Conservation (phyloP, 2,113 vertebrate species). For the Phoenicopterus ruber region DNA sequence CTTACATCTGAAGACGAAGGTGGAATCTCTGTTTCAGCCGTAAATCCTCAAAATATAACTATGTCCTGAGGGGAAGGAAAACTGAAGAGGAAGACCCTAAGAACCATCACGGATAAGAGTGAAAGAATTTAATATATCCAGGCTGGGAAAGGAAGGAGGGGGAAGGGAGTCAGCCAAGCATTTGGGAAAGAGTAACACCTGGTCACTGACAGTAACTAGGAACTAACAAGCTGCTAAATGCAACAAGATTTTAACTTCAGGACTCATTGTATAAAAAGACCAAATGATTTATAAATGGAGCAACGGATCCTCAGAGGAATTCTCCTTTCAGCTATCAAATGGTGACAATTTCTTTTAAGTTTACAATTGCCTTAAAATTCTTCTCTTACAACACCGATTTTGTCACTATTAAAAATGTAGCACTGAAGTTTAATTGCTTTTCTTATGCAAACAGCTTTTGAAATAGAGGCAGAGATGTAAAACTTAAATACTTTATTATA, state of each 20-base stretch:
- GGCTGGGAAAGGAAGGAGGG: not conserved
- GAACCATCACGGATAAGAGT: not conserved
- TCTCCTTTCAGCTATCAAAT: not conserved
- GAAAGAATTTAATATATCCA: slow-evolving; percentile 18
- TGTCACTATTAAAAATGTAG: slow-evolving; percentile 43
- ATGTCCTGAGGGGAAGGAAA: not conserved
- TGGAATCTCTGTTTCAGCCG: not conserved
- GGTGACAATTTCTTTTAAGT: slow-evolving; percentile 29
- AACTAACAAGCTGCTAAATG: slow-evolving; percentile 2
- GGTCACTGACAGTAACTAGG: not conserved
- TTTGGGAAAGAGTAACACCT: slow-evolving; percentile 4
- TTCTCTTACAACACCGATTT: not conserved
- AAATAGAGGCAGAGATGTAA: slow-evolving; percentile 27
- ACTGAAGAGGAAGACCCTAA: not conserved
- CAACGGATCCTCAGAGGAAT: not conserved
- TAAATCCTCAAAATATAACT: not conserved
- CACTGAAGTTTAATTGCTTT: slow-evolving; percentile 22
- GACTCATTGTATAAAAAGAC: not conserved
- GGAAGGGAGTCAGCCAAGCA: not conserved
- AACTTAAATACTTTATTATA: slow-evolving; percentile 30
- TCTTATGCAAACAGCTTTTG: slow-evolving; percentile 43
- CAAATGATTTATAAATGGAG: not conserved
- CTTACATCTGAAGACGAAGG: not conserved
- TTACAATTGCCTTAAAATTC: slow-evolving; percentile 29
- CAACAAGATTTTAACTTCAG: not conserved